These are phyloP conservation scores for Drosophila rufa DNA, from an alignment of 1,140 invertebrate species.

Conservation along the genomic window DNA sequence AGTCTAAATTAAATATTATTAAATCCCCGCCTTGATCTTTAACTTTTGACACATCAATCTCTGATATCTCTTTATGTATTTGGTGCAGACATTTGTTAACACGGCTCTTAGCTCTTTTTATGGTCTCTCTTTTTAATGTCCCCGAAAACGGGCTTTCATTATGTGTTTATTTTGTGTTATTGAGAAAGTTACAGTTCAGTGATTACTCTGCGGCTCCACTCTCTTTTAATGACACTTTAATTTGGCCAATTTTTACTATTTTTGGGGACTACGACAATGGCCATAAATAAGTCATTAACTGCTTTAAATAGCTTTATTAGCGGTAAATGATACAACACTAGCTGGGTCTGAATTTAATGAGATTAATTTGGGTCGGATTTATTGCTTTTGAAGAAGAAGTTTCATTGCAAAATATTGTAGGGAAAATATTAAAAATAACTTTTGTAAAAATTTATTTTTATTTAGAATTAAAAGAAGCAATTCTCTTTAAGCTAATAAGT, in stretches of 20 bases:
- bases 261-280: constrained; percentile 38
- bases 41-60: constrained; percentile 5
- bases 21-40: constrained; percentile 1
- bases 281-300: constrained; percentile 80
- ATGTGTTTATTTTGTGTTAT: constrained; percentile 15
- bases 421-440: too few species aligned
- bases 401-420: neutral
- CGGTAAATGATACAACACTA: constrained; percentile 51
- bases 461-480: neutral
- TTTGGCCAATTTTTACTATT: constrained; percentile 58
- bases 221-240: constrained; percentile 73
- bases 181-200: constrained; percentile 36
- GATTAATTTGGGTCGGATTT: constrained; percentile 29
- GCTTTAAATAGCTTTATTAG: constrained; percentile 79
- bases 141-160: constrained; percentile 14
- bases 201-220: constrained; percentile 23
- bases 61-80: constrained; percentile 13
- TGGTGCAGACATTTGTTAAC: constrained; percentile 29
- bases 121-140: constrained; percentile 40
- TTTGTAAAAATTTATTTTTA: neutral
- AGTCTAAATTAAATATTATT: constrained; percentile 5
- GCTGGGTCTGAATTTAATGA: constrained; percentile 28
- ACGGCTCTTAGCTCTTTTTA: constrained; percentile 45
- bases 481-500: neutral
- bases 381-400: neutral